Evolutionary conservation across 2,797 vertebrate species (phyloP).

Genomic region (Sciaenops ocellatus): DNA sequence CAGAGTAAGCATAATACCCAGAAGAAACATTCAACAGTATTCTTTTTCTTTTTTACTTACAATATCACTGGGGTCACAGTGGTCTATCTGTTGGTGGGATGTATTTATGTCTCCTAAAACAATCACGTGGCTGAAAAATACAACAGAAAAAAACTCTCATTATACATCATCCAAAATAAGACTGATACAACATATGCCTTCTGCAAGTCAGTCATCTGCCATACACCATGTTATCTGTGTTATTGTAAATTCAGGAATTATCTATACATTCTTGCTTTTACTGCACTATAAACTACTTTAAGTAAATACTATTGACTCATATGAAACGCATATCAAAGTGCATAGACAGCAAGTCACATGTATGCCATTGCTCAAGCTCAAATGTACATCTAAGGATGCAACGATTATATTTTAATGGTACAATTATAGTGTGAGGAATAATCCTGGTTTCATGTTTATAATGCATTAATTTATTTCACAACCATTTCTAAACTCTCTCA

Average conservation of each 20-base stretch:
- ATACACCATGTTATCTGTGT: neutral
- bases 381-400: neutral
- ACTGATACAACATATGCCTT: neutral
- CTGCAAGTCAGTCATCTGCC: neutral
- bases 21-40: slow-evolving; percentile 7
- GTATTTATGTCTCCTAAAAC: slow-evolving; percentile 93
- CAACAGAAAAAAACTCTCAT: slow-evolving; percentile 4
- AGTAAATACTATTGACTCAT: neutral
- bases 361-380: neutral
- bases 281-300: neutral
- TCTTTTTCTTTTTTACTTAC: slow-evolving; percentile 79
- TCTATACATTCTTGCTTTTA: neutral
- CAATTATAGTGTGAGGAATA: no score
- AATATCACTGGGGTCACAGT: slow-evolving; percentile 89
- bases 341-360: neutral
- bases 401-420: no score
- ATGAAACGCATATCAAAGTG: neutral
- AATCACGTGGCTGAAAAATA: slow-evolving; percentile 88
- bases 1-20: neutral
- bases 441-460: no score
- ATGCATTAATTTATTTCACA: neutral
- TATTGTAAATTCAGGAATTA: neutral
- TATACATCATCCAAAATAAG: neutral
- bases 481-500: slow-evolving; percentile 58
- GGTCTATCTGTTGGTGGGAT: slow-evolving; percentile 90